Evolutionary conservation across 2,113 vertebrate species (phyloP).

Genomic region (Seriola aureovittata): DNA sequence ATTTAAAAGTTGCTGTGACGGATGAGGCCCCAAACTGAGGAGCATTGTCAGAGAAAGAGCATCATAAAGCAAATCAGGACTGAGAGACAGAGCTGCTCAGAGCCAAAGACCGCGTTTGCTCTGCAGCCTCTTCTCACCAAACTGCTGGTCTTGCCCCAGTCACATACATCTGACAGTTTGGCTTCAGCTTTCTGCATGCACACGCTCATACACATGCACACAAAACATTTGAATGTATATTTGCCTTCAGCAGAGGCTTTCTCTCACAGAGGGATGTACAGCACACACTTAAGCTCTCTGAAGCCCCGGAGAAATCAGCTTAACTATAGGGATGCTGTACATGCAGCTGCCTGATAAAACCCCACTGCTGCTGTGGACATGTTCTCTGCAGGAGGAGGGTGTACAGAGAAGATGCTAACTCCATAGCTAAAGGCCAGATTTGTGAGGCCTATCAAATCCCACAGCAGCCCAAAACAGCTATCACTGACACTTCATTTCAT

Average conservation of each 20-base stretch:
- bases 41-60: background rate
- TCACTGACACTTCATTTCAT: background rate
- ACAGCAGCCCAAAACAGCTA: background rate
- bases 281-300: conserved; percentile 1
- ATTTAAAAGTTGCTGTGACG: background rate
- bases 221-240: conserved; percentile 48
- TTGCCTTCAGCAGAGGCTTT: conserved; percentile 38
- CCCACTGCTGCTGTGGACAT: background rate
- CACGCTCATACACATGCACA: conserved; percentile 38
- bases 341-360: conserved; percentile 13
- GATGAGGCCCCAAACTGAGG: background rate
- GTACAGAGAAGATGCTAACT: conserved; percentile 28
- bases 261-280: conserved; percentile 20
- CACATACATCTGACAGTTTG: conserved; percentile 71
- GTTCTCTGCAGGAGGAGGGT: conserved; percentile 9
- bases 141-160: conserved; percentile 69
- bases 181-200: conserved; percentile 62
- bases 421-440: background rate
- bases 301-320: background rate
- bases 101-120: conserved; percentile 63
- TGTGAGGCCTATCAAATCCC: background rate
- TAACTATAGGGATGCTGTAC: conserved; percentile 10
- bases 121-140: conserved; percentile 77
- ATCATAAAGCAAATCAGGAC: conserved; percentile 6
- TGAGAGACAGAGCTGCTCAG: conserved; percentile 5